These are phyloP conservation scores for Butorides virescens DNA, from an alignment of 2,113 vertebrate species.

Conservation along the genomic window DNA sequence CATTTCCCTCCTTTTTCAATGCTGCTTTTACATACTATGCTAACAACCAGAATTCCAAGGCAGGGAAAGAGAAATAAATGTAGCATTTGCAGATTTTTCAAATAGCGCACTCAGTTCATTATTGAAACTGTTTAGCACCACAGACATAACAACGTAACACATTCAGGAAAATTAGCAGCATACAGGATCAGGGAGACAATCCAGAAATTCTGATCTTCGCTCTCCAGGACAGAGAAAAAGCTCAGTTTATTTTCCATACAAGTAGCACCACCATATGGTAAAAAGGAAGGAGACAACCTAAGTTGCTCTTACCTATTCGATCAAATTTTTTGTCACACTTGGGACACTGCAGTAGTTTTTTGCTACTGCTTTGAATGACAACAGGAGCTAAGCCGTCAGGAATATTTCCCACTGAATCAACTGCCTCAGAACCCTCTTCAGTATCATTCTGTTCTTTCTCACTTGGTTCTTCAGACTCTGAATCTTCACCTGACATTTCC, in stretches of 20 bases:
- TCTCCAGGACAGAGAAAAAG: not conserved
- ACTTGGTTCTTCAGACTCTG: constrained; percentile 67
- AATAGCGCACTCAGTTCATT: not conserved
- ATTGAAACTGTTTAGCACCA: not conserved
- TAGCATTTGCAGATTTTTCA: not conserved
- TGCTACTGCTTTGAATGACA: constrained; percentile 84
- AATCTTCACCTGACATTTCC: constrained; percentile 71
- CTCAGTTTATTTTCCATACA: not conserved
- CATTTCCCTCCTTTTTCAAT: not conserved
- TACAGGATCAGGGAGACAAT: not conserved
- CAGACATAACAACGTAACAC: not conserved
- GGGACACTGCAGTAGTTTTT: constrained; percentile 91
- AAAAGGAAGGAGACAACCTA: not conserved
- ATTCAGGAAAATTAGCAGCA: not conserved
- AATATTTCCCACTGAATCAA: constrained; percentile 71
- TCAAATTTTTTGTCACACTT: constrained; percentile 97
- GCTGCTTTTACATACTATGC: not conserved
- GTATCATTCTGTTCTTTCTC: constrained; percentile 66
- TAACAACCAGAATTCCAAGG: not conserved
- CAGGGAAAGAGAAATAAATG: not conserved
- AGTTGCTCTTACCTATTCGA: constrained; percentile 85
- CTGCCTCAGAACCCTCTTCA: constrained; percentile 68
- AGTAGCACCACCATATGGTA: not conserved
- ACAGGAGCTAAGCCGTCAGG: constrained; percentile 88
- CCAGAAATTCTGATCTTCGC: not conserved